Conservation (phyloP, 2,888 invertebrate genomes). For the Volucella zonaria region DNA sequence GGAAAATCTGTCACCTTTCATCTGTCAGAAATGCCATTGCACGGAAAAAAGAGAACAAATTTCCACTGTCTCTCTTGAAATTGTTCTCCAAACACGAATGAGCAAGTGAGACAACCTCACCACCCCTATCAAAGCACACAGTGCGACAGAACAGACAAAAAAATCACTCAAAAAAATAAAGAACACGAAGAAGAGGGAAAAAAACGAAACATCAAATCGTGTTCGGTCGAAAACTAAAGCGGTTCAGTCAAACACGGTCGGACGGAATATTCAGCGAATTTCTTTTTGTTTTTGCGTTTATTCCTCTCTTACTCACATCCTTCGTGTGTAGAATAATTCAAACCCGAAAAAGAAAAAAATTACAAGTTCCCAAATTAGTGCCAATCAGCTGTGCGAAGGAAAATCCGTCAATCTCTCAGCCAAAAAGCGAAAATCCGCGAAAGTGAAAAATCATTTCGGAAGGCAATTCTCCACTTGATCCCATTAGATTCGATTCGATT, state of each 20-base stretch:
- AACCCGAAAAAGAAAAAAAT: neutral
- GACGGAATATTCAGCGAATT: constrained; percentile 55
- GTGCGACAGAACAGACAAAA: constrained; percentile 10
- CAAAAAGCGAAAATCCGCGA: neutral
- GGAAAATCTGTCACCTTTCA: constrained; percentile 5
- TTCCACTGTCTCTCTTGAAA: constrained; percentile 19
- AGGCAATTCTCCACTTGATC: neutral
- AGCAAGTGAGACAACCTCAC: constrained; percentile 26
- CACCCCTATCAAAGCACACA: neutral
- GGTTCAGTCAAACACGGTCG: constrained; percentile 67
- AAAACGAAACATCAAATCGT: constrained; percentile 20
- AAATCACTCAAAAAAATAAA: constrained; percentile 18
- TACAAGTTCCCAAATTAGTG: constrained; percentile 13
- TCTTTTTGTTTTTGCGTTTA: constrained; percentile 46
- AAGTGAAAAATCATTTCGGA: constrained; percentile 22
- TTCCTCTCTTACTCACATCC: constrained; percentile 24
- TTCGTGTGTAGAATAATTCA: constrained; percentile 39
- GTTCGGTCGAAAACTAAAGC: constrained; percentile 44
- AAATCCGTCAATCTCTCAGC: neutral
- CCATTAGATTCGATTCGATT: constrained; percentile 6
- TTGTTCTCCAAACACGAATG: neutral
- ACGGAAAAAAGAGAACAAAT: constrained; percentile 7
- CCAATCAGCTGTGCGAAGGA: constrained; percentile 42
- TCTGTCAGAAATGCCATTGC: constrained; percentile 23
- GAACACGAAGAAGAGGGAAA: constrained; percentile 20